Evolutionary conservation across 2,888 invertebrate species (phyloP).

Genomic region (Eupithecia tripunctaria): DNA sequence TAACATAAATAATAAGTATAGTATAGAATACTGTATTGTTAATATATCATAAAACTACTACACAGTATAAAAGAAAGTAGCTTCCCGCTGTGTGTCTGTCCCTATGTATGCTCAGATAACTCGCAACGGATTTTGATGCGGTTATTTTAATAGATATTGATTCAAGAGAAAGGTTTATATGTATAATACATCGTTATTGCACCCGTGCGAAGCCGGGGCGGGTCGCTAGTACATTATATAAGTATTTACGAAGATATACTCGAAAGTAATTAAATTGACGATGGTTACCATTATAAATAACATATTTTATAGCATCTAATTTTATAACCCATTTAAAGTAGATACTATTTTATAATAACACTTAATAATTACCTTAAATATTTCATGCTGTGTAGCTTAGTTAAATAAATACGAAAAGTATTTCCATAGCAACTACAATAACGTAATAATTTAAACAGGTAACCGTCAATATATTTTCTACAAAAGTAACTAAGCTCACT

Average conservation of each 20-base stretch:
- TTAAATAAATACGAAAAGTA: background rate
- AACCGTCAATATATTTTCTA: slow-evolving; percentile 1
- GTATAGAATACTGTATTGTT: slow-evolving; percentile 1
- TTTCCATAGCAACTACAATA: background rate
- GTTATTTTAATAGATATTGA: too few relatives aligned
- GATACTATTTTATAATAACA: too few relatives aligned
- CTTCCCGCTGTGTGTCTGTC: too few relatives aligned
- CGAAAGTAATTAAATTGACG: background rate
- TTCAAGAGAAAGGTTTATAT: too few relatives aligned
- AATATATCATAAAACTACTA: background rate
- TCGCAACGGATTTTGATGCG: too few relatives aligned
- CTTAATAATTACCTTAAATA: background rate
- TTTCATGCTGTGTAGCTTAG: background rate
- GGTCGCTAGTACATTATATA: too few relatives aligned
- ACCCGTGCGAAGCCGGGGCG: too few relatives aligned
- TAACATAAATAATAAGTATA: background rate
- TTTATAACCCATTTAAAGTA: background rate
- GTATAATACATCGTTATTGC: too few relatives aligned
- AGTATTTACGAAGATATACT: background rate
- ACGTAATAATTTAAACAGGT: slow-evolving; percentile 1
- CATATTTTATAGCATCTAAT: background rate
- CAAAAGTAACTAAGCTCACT: slow-evolving; percentile 10
- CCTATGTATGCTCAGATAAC: too few relatives aligned
- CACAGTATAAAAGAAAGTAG: too few relatives aligned
- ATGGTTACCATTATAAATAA: background rate